Evolutionary conservation across 2,888 invertebrate species (phyloP), one percentile per base, ranked within the genome.

Genomic region (Digitonthophagus gazella): DNA sequence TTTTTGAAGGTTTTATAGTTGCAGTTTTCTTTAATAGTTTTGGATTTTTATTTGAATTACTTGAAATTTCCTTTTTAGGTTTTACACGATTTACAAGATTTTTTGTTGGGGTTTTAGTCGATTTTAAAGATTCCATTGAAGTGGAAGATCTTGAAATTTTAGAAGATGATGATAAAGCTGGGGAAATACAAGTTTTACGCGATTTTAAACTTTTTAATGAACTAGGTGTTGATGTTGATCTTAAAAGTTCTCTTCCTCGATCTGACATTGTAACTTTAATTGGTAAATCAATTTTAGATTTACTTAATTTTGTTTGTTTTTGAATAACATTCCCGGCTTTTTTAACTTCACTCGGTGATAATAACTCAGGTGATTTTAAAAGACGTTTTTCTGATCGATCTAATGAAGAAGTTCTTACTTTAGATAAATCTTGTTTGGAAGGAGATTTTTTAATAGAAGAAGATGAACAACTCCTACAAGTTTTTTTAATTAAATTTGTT

Each of bases 291-390:
- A 85, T 65, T n/a, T 54, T 65, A 1, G 58, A 15, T 2, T 15
- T 44, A 4, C 58, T 55, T 65, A 58, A 65, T n/a, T n/a, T 75
- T 67, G 67, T 69, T 5, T 44, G 28, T 73, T 19, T 73, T 15
- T 15, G 55, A 5, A 61, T 64, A 8, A 66, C 16, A 28, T 63
- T 54, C 11, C n/a, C n/a, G n/a, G 74, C 67, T 69, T 69, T 66
- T 67, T 86, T 86, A 0, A 88, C 87, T 76, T 89, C 88, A 19
- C 84, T 85, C 0, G 89, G 87, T 0, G 88, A 88, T 56, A 86
- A 81, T 2, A 90, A 77, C 67, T 87, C 87, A 0, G 88, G 86
- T 28, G 89, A 84, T 72, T 82, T 83, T 64, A 83, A 80, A 22
- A 80, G 56, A n/a, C 65, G 70, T 71, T 72, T 72, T 16, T 76